Conservation (phyloP, 2,888 invertebrate species). For the Melikaiella ostensackeni region DNA sequence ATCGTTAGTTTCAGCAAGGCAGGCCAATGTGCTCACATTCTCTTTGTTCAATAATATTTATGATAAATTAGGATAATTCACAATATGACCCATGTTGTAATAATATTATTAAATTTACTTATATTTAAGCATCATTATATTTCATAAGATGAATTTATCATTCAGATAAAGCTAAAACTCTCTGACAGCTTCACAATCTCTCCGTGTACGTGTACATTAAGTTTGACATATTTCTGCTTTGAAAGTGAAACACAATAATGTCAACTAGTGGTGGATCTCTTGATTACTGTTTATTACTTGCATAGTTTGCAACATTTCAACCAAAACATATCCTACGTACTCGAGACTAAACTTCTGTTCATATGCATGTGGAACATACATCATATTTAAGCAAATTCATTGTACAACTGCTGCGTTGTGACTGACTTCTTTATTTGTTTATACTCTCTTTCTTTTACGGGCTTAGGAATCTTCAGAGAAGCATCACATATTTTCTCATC, state of each 20-base stretch:
- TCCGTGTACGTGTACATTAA: slow-evolving; percentile 45
- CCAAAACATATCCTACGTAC: slow-evolving; percentile 16
- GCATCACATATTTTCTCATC: too few species aligned
- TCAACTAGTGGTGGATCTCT: slow-evolving; percentile 52
- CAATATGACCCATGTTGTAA: too few species aligned
- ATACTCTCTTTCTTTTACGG: too few species aligned
- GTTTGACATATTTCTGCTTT: slow-evolving; percentile 47
- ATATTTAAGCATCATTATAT: too few species aligned
- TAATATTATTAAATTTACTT: too few species aligned
- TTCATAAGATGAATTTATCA: slow-evolving; percentile 65
- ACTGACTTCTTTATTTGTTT: too few species aligned
- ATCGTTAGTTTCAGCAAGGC: slow-evolving; percentile 45
- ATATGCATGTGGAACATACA: neutral
- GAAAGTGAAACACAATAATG: slow-evolving; percentile 39
- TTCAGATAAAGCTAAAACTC: slow-evolving; percentile 47
- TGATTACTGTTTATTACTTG: slow-evolving; percentile 59
- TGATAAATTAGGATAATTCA: slow-evolving; percentile 16
- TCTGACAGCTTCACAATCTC: slow-evolving; percentile 45
- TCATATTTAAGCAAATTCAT: too few species aligned
- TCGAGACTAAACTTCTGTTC: neutral
- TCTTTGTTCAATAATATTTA: slow-evolving; percentile 15
- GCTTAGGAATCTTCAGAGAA: too few species aligned
- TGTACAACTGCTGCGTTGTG: too few species aligned
- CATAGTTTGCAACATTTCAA: slow-evolving; percentile 56
- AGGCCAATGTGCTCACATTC: slow-evolving; percentile 24